Conservation (phyloP, 1,140 invertebrate genomes). For the Tenebrio molitor region DNA sequence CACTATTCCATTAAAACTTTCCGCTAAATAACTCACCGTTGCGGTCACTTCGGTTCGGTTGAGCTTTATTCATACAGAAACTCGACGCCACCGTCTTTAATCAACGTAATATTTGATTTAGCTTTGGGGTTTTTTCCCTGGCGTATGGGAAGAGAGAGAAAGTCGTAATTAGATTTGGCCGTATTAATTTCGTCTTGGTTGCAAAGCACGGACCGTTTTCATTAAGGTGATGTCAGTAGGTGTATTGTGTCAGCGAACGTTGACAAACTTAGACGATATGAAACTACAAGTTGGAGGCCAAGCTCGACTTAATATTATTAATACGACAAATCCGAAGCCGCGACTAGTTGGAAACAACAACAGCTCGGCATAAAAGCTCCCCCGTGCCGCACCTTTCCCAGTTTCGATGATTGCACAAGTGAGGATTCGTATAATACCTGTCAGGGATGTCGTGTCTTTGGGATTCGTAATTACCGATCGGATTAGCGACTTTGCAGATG, state of each 20-base stretch:
- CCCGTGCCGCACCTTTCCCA: conserved; percentile 8
- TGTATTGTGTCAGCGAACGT: conserved; percentile 15
- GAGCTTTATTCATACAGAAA: conserved; percentile 4
- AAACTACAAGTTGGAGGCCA: conserved; percentile 7
- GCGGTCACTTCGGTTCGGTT: neutral
- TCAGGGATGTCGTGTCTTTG: conserved; percentile 15
- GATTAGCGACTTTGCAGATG: conserved; percentile 21
- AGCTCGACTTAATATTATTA: conserved; percentile 25
- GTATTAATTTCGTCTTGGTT: no score
- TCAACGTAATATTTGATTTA: conserved; percentile 16
- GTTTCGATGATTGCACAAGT: conserved; percentile 7
- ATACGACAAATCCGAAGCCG: conserved; percentile 28
- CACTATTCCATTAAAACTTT: conserved; percentile 30
- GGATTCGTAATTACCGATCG: conserved; percentile 13
- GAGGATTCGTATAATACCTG: conserved; percentile 28
- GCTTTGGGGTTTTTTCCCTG: neutral
- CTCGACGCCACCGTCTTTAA: conserved; percentile 16
- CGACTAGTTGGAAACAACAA: conserved; percentile 28
- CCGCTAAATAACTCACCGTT: conserved; percentile 24
- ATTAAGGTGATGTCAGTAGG: conserved; percentile 23
- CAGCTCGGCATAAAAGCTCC: conserved; percentile 9
- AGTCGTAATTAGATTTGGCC: no score
- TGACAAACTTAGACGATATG: conserved; percentile 17
- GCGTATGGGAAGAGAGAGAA: neutral
- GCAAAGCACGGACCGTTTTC: conserved; percentile 20